phyloP scores from a whole-genome alignment of 2,113 vertebrate genomes.

The Oncorhynchus gorbuscha region DNA sequence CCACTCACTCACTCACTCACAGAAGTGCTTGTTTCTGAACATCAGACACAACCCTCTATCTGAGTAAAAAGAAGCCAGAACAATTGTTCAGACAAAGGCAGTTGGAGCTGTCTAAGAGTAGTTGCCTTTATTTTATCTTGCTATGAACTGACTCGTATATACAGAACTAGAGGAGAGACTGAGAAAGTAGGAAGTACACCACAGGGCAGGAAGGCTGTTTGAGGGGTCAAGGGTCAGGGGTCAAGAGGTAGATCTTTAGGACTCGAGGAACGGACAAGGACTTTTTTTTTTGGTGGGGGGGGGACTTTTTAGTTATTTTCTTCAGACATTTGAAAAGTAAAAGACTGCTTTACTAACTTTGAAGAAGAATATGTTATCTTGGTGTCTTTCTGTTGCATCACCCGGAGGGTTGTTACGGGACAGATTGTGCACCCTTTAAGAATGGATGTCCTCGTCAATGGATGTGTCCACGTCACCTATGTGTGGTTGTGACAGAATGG shows the following conservation, averaged over 20 bases:
- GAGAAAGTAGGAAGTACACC: constrained; percentile 37
- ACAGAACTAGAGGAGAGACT: constrained; percentile 57
- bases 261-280: not conserved
- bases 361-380: constrained; percentile 59
- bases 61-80: constrained; percentile 59
- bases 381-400: constrained; percentile 57
- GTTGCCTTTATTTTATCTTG: constrained; percentile 71
- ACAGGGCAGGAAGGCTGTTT: constrained; percentile 37
- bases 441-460: constrained; percentile 60
- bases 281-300: not conserved
- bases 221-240: not conserved
- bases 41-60: constrained; percentile 49
- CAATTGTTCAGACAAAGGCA: constrained; percentile 56
- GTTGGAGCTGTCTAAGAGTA: constrained; percentile 65
- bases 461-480: constrained; percentile 59
- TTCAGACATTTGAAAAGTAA: constrained; percentile 60
- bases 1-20: constrained; percentile 56
- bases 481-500: constrained; percentile 54
- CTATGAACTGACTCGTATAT: constrained; percentile 61
- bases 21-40: constrained; percentile 75
- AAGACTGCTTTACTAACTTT: constrained; percentile 64
- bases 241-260: too few relatives aligned
- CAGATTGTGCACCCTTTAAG: constrained; percentile 38
- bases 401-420: constrained; percentile 16
- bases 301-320: constrained; percentile 44